Percentiles rank a stretch among this genome's conserved stretches.
Conservation (phyloP, 2,888 invertebrate genomes). For the Holacanthella duospinosa region DNA sequence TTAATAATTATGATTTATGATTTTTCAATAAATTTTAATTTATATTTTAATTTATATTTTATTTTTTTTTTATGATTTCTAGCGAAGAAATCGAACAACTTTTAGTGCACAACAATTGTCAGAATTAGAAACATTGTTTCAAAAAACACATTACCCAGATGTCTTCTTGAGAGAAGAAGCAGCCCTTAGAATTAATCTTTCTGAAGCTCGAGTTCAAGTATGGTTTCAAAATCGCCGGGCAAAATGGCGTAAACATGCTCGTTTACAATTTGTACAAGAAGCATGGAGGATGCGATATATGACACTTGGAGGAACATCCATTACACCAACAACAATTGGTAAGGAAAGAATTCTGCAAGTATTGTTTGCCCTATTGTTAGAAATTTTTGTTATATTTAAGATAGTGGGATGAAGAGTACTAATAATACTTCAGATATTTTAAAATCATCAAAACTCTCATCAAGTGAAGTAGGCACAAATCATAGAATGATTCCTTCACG, state of each 20-base stretch:
- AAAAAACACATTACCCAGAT: slow-evolving; percentile 90
- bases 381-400: background rate
- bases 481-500: background rate
- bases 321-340: background rate
- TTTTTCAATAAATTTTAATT: too few relatives aligned
- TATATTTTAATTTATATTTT: slow-evolving; percentile 6
- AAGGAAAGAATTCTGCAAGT: background rate
- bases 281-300: slow-evolving; percentile 68
- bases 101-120: slow-evolving; percentile 88
- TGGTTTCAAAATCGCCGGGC: slow-evolving; percentile 75
- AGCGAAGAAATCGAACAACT: slow-evolving; percentile 82
- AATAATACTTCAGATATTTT: background rate
- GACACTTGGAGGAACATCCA: slow-evolving; percentile 44
- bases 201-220: slow-evolving; percentile 87
- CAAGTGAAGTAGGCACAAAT: background rate
- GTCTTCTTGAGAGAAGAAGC: slow-evolving; percentile 81
- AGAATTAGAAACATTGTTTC: slow-evolving; percentile 80
- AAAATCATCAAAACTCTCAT: background rate
- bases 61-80: slow-evolving; percentile 38
- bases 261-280: slow-evolving; percentile 72
- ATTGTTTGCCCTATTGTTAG: background rate
- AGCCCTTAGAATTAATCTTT: slow-evolving; percentile 76
- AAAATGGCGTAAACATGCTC: slow-evolving; percentile 82
- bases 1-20: too few relatives aligned
- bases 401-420: too few relatives aligned